phyloP scores from a whole-genome alignment of 1,140 invertebrate genomes.

The Dreissena rostriformis region DNA sequence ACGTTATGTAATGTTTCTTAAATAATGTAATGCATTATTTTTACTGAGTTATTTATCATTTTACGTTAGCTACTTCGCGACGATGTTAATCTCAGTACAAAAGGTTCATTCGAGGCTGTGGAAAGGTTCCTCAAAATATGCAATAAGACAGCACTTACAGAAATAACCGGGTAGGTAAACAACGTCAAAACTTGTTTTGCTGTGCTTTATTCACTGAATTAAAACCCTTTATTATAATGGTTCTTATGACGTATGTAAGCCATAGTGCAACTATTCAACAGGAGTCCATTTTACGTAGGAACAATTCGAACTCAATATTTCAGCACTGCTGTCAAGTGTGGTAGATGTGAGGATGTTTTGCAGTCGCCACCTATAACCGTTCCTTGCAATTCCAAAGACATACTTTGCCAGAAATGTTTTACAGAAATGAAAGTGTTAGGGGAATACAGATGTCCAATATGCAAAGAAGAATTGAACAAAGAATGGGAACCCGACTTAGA shows the following conservation, averaged over 20 bases:
- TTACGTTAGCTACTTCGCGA: slow-evolving; percentile 3
- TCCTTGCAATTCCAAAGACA: slow-evolving; percentile 2
- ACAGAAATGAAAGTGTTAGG: background rate
- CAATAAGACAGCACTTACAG: background rate
- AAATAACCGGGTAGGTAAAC: background rate
- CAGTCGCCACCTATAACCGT: background rate
- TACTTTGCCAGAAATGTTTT: slow-evolving; percentile 6
- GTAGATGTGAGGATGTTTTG: slow-evolving; percentile 15
- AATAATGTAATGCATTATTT: too few species aligned
- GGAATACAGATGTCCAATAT: background rate
- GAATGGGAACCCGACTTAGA: background rate
- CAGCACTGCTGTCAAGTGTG: slow-evolving; percentile 1
- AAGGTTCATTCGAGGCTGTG: background rate
- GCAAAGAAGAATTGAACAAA: background rate
- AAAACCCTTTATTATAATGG: background rate
- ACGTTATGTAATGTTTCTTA: too few species aligned
- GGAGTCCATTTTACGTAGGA: background rate
- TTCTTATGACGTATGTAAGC: background rate
- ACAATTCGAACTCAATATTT: background rate
- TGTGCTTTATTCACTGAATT: background rate
- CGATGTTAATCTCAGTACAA: background rate
- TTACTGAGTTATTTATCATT: too few species aligned
- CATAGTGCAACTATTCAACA: background rate
- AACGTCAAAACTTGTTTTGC: background rate
- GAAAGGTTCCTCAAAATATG: slow-evolving; percentile 3